Evolutionary conservation across 2,888 invertebrate species (phyloP), one percentile per base, ranked within the genome.

Genomic region (Eristalis arbustorum): DNA sequence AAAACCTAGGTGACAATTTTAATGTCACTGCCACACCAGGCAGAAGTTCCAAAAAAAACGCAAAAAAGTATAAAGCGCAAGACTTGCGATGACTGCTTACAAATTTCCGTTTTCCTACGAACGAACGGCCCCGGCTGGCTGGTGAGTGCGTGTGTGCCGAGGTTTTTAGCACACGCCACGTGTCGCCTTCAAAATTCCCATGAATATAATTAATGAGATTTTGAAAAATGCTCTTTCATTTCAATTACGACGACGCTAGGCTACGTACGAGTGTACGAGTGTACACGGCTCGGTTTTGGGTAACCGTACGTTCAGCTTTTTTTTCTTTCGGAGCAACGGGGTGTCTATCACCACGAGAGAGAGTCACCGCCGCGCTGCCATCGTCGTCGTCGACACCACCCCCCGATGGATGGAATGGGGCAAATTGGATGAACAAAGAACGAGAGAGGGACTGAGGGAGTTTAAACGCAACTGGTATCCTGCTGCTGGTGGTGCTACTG

Each of bases 181-280:
- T 83, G 87, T 83, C 78, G 87, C 78, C 79, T 72, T 83, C 75
- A 61, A 81, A 82, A 88, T 88, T 82, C 87, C 79, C 82, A 88
- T 88, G 87, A 83, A 88, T 88, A 88, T 88, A 88, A 88, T 88
- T 88, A 88, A 88, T 88, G 87, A 76, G 83, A 79, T 88, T 88
- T 88, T 87, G 85, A 82, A 87, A 87, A 87, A 72, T 81, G 77
- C 74, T 81, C 74, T 87, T 85, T 74, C 80, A 80, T 80, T 80
- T 80, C 80, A 80, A 80, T 80, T 87, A 87, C 64, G 69, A 62
- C 49, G 18, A n/a, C n/a, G n/a, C n/a, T n/a, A n/a, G 49, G 18
- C n/a, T 49, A 49, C 49, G 64, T 64, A 71, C 62, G 62, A n/a
- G 18, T 49, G 2, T 49, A 49, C 49, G 31, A 31, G 49, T 49